A percentile compares a stretch with the other conserved stretches of the same genome.
phyloP scores from a whole-genome alignment of 1,140 invertebrate species.

The Rhyacophila brunnea region DNA sequence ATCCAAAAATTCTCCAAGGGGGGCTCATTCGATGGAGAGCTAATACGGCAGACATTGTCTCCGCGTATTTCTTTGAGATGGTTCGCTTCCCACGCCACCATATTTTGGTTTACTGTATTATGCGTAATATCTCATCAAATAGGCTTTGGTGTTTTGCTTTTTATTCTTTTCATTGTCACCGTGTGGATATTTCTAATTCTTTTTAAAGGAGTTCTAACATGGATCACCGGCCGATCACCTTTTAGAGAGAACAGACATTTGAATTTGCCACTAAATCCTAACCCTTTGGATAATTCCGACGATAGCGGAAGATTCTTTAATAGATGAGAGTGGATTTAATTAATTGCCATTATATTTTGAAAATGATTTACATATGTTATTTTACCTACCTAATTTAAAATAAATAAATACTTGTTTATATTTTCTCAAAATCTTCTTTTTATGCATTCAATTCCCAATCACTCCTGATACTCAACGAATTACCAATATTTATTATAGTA shows the following conservation, averaged over 20 bases:
- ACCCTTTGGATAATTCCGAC: too few species aligned
- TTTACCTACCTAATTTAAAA: too few species aligned
- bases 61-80: conserved; percentile 69
- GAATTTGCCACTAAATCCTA: too few species aligned
- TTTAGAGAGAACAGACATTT: not conserved
- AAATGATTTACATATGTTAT: too few species aligned
- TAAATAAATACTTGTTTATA: too few species aligned
- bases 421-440: too few species aligned
- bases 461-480: too few species aligned
- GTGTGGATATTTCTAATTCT: conserved; percentile 19
- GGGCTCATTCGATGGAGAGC: conserved; percentile 53
- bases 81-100: conserved; percentile 64
- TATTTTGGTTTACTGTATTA: conserved; percentile 43
- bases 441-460: too few species aligned
- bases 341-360: too few species aligned
- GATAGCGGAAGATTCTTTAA: too few species aligned
- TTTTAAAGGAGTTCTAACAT: conserved; percentile 8
- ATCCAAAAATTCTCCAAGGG: conserved; percentile 62
- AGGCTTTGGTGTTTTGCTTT: conserved; percentile 21
- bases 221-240: conserved; percentile 2
- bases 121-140: conserved; percentile 13
- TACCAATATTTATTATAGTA: too few species aligned
- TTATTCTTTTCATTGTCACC: conserved; percentile 9
- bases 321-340: too few species aligned
- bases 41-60: conserved; percentile 57